Evolutionary conservation across 2,113 vertebrate species (phyloP).

Genomic region (Cyphomyrus discorhynchus): DNA sequence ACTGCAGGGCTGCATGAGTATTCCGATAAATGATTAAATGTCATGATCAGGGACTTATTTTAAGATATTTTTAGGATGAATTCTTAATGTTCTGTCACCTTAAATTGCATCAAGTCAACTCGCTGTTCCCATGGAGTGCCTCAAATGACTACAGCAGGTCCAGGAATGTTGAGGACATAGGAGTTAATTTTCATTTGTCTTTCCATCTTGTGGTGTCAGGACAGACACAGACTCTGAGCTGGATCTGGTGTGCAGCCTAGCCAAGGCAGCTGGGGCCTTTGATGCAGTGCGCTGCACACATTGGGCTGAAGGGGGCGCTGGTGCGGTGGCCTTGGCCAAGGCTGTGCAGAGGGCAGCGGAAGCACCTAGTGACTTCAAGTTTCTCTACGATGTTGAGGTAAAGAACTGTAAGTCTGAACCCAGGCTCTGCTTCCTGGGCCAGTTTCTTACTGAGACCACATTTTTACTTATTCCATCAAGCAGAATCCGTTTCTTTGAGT

Average conservation of each 20-base stretch:
- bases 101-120: neutral
- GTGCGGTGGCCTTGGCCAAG: conserved; percentile 70
- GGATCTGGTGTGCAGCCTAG: conserved; percentile 70
- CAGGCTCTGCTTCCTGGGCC: neutral
- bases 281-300: conserved; percentile 86
- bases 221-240: conserved; percentile 81
- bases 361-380: conserved; percentile 75
- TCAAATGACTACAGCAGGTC: neutral
- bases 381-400: conserved; percentile 88
- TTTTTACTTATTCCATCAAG: neutral
- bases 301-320: conserved; percentile 90
- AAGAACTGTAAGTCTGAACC: neutral
- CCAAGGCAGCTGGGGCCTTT: conserved; percentile 80
- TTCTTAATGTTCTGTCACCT: neutral
- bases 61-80: neutral
- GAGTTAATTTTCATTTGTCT: neutral
- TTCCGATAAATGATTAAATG: neutral
- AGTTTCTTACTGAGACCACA: neutral
- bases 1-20: neutral
- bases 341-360: conserved; percentile 82
- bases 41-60: neutral
- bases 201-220: conserved; percentile 49
- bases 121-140: neutral
- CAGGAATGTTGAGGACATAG: neutral
- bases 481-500: neutral